Conservation (phyloP, 1,140 invertebrate genomes). For the Drosophila orena region DNA sequence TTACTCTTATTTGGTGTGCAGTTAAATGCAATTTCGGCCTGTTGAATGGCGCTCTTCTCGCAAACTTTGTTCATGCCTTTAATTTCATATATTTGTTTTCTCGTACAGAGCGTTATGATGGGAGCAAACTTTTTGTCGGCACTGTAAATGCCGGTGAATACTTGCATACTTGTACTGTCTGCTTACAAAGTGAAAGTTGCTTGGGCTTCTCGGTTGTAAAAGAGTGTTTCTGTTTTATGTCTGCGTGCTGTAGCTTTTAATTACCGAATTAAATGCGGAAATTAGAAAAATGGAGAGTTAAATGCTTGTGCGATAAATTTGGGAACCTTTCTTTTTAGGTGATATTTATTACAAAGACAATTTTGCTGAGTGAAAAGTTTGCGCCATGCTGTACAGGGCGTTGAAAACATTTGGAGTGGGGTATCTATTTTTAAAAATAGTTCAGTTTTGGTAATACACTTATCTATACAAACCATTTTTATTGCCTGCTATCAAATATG, state of each 20-base stretch:
- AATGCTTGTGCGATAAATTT: slow-evolving; percentile 20
- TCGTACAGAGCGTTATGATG: slow-evolving; percentile 11
- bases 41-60: neutral
- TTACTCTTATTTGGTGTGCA: slow-evolving; percentile 20
- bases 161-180: slow-evolving; percentile 6
- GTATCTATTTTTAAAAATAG: no score
- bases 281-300: slow-evolving; percentile 44
- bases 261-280: slow-evolving; percentile 52
- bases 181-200: slow-evolving; percentile 48
- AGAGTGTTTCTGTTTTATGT: slow-evolving; percentile 18
- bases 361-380: slow-evolving; percentile 28
- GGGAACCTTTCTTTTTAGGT: slow-evolving; percentile 21
- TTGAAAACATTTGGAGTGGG: slow-evolving; percentile 12
- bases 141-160: slow-evolving; percentile 23
- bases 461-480: neutral
- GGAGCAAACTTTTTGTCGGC: slow-evolving; percentile 40
- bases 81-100: slow-evolving; percentile 13
- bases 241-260: slow-evolving; percentile 33
- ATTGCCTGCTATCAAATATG: slow-evolving; percentile 2
- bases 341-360: slow-evolving; percentile 9
- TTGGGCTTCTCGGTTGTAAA: slow-evolving; percentile 22
- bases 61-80: slow-evolving; percentile 22
- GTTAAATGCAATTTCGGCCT: slow-evolving; percentile 10
- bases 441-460: neutral
- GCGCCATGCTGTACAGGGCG: slow-evolving; percentile 27